Base-by-base conservation (phyloP, 2,888 invertebrate genomes). In the Metopia argyrocephala region DNA sequence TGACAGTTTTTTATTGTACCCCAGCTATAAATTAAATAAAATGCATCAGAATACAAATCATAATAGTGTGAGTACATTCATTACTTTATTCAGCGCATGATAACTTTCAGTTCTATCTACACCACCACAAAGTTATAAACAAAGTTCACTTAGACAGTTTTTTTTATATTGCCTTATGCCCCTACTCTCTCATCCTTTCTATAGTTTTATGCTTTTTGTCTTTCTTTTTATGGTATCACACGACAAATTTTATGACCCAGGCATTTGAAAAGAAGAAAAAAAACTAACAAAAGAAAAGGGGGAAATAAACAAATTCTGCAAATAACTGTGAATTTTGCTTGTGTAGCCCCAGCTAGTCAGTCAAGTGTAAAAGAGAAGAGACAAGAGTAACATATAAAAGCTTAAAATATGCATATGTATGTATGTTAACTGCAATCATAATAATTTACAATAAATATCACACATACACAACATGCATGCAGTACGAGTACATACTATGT, bases 11-110 rank as follows among this genome's bases (percentile, higher is more conserved):
- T 78, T 74, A 78, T 81, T 81, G 62, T 66, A 57, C 15, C 66
- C 70, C 15, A 65, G 65, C 78, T 62, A 81, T 81, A 81, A 81
- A 78, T 81, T 78, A 81, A 78, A 75, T 62, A 61, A 81, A 78
- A 74, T 70, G 78, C 78, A 78, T 69, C 70, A 62, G 61, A 65
- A 59, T 46, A 52, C n/a, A n/a, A n/a, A n/a, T n/a, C n/a, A n/a
- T n/a, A n/a, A n/a, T n/a, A n/a, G n/a, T n/a, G n/a, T n/a, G n/a
- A n/a, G n/a, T n/a, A n/a, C 9, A 54, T 12, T 62, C 59, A 59
- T 38, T 38, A 9, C 12, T 38, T 38, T 38, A 15, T 38, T 38
- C 0, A 38, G 4, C 15, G 38, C 38, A 38, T n/a, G n/a, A n/a
- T 38, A 15, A 4, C 15, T 12, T 38, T 3, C 38, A 15, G 38